Evolutionary conservation across 2,888 invertebrate genomes (phyloP).

Genomic region (Aleiodes testaceus): DNA sequence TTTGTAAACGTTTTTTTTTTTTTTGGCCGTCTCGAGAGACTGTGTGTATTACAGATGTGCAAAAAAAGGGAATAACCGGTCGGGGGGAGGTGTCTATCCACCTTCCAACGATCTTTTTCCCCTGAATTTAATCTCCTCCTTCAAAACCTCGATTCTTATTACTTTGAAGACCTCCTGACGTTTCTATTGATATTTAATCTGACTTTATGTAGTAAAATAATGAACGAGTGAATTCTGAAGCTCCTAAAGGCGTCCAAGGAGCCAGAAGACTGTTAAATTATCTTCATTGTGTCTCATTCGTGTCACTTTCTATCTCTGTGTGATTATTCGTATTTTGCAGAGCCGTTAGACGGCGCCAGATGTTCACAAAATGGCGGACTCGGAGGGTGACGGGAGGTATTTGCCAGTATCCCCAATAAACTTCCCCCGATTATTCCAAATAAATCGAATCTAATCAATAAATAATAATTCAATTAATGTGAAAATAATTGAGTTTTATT

Average conservation of each 20-base stretch:
- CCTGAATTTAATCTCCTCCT: neutral
- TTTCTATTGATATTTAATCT: neutral
- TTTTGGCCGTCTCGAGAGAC: neutral
- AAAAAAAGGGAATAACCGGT: constrained; percentile 7
- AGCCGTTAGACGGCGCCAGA: no score
- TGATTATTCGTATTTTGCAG: no score
- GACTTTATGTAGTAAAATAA: neutral
- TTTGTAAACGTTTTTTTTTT: neutral
- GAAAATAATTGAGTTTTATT: no score
- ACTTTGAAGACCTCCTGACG: neutral
- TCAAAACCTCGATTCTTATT: neutral
- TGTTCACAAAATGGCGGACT: no score
- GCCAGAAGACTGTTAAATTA: constrained; percentile 18
- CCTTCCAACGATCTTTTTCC: neutral
- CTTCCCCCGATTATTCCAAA: no score
- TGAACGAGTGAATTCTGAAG: neutral
- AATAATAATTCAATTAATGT: no score
- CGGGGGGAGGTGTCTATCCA: neutral
- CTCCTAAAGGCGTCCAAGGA: constrained; percentile 7
- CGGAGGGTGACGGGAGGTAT: no score
- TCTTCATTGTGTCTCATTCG: constrained; percentile 14
- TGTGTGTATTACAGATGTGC: neutral
- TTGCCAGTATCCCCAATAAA: no score
- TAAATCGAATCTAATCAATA: no score
- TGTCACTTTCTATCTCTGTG: neutral